phyloP scores from a whole-genome alignment of 2,797 vertebrate genomes.

The Ctenosaura bakeri region DNA sequence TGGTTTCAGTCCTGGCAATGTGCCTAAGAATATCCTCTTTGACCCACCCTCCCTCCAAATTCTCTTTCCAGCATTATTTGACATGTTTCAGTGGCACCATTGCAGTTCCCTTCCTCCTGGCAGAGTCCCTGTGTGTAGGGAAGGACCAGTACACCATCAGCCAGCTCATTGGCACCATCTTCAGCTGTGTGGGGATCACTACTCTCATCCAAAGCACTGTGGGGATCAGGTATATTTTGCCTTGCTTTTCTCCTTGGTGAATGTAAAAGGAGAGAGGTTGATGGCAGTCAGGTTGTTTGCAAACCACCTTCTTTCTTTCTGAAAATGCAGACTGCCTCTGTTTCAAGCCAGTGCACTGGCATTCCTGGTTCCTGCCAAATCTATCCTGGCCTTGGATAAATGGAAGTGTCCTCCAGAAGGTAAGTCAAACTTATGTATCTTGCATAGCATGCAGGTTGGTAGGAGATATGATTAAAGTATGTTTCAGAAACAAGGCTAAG shows the following conservation, averaged over 20 bases:
- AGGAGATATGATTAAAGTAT: not conserved
- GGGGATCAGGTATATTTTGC: constrained; percentile 87
- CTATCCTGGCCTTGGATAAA: constrained; percentile 91
- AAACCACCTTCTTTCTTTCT: constrained; percentile 30
- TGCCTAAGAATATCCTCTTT: not conserved
- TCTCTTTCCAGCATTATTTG: constrained; percentile 89
- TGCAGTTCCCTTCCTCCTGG: constrained; percentile 94
- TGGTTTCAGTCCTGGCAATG: not conserved
- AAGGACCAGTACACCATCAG: constrained; percentile 92
- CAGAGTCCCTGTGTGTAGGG: constrained; percentile 93
- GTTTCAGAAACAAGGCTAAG: not conserved
- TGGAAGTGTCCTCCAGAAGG: constrained; percentile 93
- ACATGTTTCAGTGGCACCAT: constrained; percentile 98
- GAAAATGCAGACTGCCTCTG: constrained; percentile 87
- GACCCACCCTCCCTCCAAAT: fast-evolving
- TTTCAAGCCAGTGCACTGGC: constrained; percentile 96
- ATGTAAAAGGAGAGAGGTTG: not conserved
- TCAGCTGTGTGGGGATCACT: constrained; percentile 94
- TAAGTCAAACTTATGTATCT: constrained; percentile 61
- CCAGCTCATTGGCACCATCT: constrained; percentile 96
- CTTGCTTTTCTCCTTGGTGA: not conserved
- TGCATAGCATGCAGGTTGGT: not conserved
- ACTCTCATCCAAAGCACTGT: constrained; percentile 95
- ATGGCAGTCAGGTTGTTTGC: fast-evolving
- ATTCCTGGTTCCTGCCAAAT: constrained; percentile 93